Evolutionary conservation across 2,888 invertebrate species (phyloP), one percentile per base, ranked within the genome.

Genomic region (Orthosia gracilis): DNA sequence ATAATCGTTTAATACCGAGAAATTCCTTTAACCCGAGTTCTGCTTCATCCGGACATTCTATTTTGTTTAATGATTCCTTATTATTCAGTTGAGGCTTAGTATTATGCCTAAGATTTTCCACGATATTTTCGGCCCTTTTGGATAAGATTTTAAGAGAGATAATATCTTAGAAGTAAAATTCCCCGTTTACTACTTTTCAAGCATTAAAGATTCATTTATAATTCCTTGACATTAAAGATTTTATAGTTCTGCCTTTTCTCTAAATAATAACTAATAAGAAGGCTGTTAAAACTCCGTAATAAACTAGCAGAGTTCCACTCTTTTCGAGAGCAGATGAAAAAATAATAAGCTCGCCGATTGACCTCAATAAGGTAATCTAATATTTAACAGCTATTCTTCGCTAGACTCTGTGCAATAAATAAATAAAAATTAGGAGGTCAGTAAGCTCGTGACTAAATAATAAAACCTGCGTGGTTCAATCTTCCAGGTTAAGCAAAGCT

Each of bases 1-100:
- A 85, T 85, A 86, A 85, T 85, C 75, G 75, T 72, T 85, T 80
- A 85, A 78, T 82, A 69, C 73, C 59, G 69, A 74, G 59, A 79
- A 84, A 80, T 85, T 80, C 77, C 87, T 75, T 75, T 65, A 71
- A 58, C 80, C 68, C 57, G 71, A 70, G 65, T 70, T 73, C 69
- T 61, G 50, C 73, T 71, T 71, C 67, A 65, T 73, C 69, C 76
- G 73, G 69, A 31, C 66, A 74, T 76, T 73, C 73, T 74, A 69
- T 84, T 85, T 77, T 78, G 70, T 68, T 76, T 73, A 86, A 86
- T 71, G 58, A 58, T 31, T 73, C 52, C 65, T 84, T 85, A 76
- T 76, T 73, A 63, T 78, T 63, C 58, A 73, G 78, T 68, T 69
- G 23, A 62, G 57, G 69, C 47, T 81, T 18, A 49, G 45, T 67